These are phyloP conservation scores for Mionectes olivaceus DNA, from an alignment of 2,797 vertebrate species.

Conservation along the genomic window DNA sequence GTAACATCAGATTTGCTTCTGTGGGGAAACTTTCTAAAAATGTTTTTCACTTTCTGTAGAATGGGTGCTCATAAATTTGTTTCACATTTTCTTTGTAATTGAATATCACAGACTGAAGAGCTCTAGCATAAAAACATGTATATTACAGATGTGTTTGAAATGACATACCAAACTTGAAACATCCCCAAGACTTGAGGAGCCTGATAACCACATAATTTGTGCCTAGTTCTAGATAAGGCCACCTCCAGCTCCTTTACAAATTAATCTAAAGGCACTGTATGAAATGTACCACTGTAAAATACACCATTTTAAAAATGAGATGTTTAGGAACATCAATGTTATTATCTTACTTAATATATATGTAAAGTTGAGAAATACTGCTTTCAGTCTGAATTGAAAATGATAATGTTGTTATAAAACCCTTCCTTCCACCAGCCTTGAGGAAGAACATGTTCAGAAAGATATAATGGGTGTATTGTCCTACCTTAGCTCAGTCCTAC, in stretches of 20 bases:
- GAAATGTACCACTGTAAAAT: background rate
- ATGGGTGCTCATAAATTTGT: conserved; percentile 51
- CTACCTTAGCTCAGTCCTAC: background rate
- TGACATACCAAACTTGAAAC: conserved; percentile 25
- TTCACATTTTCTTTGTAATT: conserved; percentile 55
- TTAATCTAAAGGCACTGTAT: background rate
- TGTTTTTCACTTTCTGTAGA: conserved; percentile 51
- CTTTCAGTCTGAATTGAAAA: conserved; percentile 30
- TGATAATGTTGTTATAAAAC: background rate
- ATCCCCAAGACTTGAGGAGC: background rate
- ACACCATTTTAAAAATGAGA: background rate
- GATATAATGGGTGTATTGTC: background rate
- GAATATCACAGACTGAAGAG: conserved; percentile 45
- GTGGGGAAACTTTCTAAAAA: conserved; percentile 30
- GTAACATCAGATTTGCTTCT: conserved; percentile 35
- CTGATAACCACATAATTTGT: background rate
- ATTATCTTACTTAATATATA: background rate
- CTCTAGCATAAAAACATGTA: conserved; percentile 30
- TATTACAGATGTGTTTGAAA: conserved; percentile 42
- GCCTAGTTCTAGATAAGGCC: background rate
- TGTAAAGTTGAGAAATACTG: background rate
- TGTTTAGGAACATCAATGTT: background rate
- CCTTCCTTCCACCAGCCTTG: background rate
- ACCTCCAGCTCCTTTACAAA: background rate
- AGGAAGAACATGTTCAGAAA: background rate